Conservation (phyloP, 2,888 invertebrate genomes). For the Drosophila mercatorum region DNA sequence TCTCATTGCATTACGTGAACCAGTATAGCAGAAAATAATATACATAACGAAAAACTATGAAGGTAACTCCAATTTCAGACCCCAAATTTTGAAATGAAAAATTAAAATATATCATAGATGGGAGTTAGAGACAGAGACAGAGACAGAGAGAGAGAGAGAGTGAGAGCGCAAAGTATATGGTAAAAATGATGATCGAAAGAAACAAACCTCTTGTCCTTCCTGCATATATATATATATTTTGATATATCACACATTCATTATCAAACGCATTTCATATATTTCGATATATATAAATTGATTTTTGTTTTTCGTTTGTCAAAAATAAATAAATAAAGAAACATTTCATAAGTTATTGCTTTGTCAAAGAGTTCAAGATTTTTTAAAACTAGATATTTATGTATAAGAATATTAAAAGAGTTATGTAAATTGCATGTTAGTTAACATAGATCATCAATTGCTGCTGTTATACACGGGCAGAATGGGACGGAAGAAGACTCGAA, state of each 20-base stretch:
- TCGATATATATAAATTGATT: slow-evolving; percentile 25
- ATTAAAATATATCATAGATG: slow-evolving; percentile 6
- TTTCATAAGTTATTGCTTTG: slow-evolving; percentile 62
- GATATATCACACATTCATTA: slow-evolving; percentile 37
- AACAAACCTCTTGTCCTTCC: slow-evolving; percentile 88
- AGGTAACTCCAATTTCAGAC: not conserved
- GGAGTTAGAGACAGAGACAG: slow-evolving; percentile 10
- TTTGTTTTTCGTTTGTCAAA: slow-evolving; percentile 30
- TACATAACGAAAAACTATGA: not conserved
- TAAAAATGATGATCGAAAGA: slow-evolving; percentile 80
- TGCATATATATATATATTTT: slow-evolving; percentile 69
- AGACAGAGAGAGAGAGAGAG: slow-evolving; percentile 27
- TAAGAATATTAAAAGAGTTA: slow-evolving; percentile 1
- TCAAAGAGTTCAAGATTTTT: slow-evolving; percentile 33
- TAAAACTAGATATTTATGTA: slow-evolving; percentile 7
- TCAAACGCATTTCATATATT: slow-evolving; percentile 19
- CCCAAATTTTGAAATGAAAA: slow-evolving; percentile 1
- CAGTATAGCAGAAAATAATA: not conserved
- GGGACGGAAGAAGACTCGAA: not conserved
- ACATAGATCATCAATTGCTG: not conserved
- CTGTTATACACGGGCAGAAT: not conserved
- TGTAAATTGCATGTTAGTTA: slow-evolving; percentile 4
- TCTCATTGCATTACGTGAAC: not conserved
- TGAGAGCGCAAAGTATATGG: slow-evolving; percentile 47
- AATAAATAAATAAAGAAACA: slow-evolving; percentile 71